Percentiles rank a stretch among this genome's conserved stretches.
Conservation (phyloP, 2,113 vertebrate genomes). For the Apodemus sylvaticus region DNA sequence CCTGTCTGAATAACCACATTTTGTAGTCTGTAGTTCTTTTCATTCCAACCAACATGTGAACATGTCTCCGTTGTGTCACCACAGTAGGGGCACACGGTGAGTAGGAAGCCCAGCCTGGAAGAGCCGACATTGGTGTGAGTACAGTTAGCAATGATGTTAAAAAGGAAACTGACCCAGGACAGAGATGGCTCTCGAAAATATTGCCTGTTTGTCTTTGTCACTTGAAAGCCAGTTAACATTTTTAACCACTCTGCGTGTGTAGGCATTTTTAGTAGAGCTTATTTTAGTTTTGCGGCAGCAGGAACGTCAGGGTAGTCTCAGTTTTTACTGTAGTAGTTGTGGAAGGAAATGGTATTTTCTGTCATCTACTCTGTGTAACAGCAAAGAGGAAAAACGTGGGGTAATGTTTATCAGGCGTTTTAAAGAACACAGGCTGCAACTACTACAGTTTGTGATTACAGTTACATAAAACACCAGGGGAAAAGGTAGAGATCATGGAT, state of each 20-base stretch:
- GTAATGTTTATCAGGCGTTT: constrained; percentile 2
- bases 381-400: neutral
- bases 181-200: neutral
- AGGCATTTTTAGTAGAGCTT: constrained; percentile 4
- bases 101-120: neutral
- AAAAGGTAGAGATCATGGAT: neutral
- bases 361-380: neutral
- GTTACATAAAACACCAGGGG: neutral
- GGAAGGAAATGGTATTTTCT: constrained; percentile 34
- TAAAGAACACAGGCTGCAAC: neutral
- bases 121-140: neutral
- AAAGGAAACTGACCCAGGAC: constrained; percentile 50
- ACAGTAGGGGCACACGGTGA: neutral
- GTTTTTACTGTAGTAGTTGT: constrained; percentile 7
- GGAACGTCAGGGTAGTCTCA: constrained; percentile 16
- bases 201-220: neutral
- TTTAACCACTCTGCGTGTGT: neutral
- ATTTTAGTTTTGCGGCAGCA: neutral
- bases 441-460: neutral
- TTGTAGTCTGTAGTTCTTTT: neutral
- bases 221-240: neutral
- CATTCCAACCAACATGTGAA: neutral
- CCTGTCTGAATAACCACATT: neutral
- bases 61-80: neutral
- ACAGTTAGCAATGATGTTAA: neutral